Percentiles rank a stretch among this genome's conserved stretches.
Conservation (phyloP, 64 coral and sea anemone genomes). For the Pachyseris speciosa region DNA sequence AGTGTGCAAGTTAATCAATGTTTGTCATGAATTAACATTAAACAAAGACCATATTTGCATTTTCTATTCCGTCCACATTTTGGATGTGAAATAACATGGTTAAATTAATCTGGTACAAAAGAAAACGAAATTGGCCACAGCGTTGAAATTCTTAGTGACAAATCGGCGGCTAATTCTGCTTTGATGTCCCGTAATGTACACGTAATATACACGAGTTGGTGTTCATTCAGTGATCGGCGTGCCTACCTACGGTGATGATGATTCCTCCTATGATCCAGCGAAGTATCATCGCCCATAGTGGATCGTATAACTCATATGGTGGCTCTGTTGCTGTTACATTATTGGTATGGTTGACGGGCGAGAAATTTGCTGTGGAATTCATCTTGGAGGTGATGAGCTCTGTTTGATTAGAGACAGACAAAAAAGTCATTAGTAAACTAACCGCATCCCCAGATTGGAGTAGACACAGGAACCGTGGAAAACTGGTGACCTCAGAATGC, state of each 20-base stretch:
- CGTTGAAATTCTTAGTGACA: not conserved
- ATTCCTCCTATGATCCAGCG: conserved; percentile 23
- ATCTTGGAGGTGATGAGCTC: conserved; percentile 25
- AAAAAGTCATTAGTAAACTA: not conserved
- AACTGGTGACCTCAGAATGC: not conserved
- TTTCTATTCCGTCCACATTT: not conserved
- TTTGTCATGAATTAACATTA: not conserved
- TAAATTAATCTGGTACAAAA: not conserved
- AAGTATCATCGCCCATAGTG: conserved; percentile 39
- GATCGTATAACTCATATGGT: not conserved
- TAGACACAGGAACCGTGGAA: not conserved
- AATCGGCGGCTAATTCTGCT: not conserved
- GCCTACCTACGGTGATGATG: conserved; percentile 63
- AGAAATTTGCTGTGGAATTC: not conserved
- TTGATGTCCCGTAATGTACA: not conserved
- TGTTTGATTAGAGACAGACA: not conserved
- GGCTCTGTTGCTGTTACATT: not conserved
- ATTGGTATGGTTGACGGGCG: not conserved
- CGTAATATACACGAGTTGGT: too few relatives aligned
- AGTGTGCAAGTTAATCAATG: not conserved
- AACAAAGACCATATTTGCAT: conserved; percentile 13
- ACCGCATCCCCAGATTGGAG: not conserved
- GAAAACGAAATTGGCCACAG: not conserved
- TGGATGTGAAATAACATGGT: too few relatives aligned
- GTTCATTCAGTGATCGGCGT: not conserved